Conservation (phyloP, 2,888 invertebrate species). For the Orthosia incerta region DNA sequence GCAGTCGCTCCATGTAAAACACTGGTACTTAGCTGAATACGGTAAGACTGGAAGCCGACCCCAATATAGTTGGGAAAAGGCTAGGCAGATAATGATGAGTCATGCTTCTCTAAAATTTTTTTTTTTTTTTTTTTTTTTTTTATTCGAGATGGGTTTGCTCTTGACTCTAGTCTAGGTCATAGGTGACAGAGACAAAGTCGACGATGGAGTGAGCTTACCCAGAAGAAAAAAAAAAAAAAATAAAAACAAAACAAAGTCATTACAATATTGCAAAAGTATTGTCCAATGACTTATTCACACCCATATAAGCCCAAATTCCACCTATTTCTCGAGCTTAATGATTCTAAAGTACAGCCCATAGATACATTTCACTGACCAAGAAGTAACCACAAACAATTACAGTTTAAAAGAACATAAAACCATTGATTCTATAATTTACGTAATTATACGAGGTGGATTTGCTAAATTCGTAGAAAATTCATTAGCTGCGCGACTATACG, state of each 20-base stretch:
- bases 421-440: slow-evolving; percentile 41
- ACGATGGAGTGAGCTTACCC: too few relatives aligned
- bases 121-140: too few relatives aligned
- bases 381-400: slow-evolving; percentile 4
- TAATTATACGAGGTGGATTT: slow-evolving; percentile 54
- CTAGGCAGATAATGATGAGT: too few relatives aligned
- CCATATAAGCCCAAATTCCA: background rate
- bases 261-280: slow-evolving; percentile 7
- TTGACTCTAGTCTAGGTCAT: too few relatives aligned
- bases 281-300: slow-evolving; percentile 14
- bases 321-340: background rate
- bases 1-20: too few relatives aligned
- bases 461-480: slow-evolving; percentile 58
- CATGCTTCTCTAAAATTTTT: too few relatives aligned
- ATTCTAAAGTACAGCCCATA: slow-evolving; percentile 15
- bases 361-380: slow-evolving; percentile 13
- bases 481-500: slow-evolving; percentile 47
- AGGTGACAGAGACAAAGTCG: too few relatives aligned
- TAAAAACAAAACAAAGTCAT: slow-evolving; percentile 15
- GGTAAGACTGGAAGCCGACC: too few relatives aligned
- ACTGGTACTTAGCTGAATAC: too few relatives aligned
- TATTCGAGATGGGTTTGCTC: too few relatives aligned
- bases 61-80: too few relatives aligned
- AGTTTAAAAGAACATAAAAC: slow-evolving; percentile 22
- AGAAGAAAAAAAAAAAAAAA: too few relatives aligned